A percentile compares a stretch with the other conserved stretches of the same genome.
Evolutionary conservation across 2,797 vertebrate species (phyloP).

Genomic region (Chrosomus eos): DNA sequence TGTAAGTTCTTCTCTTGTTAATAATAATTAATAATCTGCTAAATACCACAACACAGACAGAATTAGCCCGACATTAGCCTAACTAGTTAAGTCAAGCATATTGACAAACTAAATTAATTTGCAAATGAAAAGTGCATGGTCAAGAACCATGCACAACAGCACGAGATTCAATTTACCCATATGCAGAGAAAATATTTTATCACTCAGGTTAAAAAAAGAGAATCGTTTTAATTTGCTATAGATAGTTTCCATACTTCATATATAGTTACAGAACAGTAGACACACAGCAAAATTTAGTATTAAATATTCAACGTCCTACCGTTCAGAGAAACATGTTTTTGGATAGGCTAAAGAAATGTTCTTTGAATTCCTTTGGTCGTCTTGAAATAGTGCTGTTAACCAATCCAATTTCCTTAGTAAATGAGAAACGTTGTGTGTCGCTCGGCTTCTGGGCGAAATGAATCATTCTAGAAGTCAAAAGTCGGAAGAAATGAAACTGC

Average conservation of each 20-base stretch:
- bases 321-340: slow-evolving; percentile 6
- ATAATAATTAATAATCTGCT: not conserved
- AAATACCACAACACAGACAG: not conserved
- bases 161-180: not conserved
- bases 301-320: slow-evolving; percentile 17
- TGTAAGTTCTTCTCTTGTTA: not conserved
- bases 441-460: not conserved
- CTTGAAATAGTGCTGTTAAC: not conserved
- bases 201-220: not conserved
- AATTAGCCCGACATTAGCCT: not conserved
- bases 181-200: not conserved
- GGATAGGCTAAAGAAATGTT: not conserved
- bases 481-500: slow-evolving; percentile 18
- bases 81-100: not conserved
- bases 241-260: not conserved
- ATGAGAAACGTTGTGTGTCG: slow-evolving; percentile 10
- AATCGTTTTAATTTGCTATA: not conserved
- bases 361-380: slow-evolving; percentile 12
- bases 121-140: not conserved
- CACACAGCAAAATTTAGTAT: not conserved
- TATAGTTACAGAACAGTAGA: not conserved
- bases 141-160: not conserved
- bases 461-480: slow-evolving; percentile 8
- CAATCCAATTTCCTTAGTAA: not conserved
- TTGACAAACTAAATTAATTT: not conserved